phyloP scores from a whole-genome alignment of 2,888 invertebrate genomes.

The Chalcis sispes region DNA sequence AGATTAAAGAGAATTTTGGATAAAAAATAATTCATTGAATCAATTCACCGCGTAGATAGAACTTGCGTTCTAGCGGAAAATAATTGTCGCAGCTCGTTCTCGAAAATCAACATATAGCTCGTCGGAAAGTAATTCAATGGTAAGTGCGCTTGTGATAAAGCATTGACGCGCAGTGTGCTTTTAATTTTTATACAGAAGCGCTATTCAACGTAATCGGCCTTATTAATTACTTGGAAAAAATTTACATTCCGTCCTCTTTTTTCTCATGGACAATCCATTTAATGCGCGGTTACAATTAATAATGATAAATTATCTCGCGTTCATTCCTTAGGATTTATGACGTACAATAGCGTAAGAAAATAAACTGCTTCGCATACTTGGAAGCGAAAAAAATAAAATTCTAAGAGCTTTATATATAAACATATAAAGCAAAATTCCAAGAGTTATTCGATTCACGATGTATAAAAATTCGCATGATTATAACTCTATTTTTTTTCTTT shows the following conservation, averaged over 20 bases:
- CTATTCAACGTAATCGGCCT: no score
- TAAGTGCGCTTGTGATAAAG: no score
- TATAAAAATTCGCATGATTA: slow-evolving; percentile 27
- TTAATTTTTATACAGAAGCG: no score
- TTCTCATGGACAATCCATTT: slow-evolving; percentile 42
- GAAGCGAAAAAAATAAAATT: slow-evolving; percentile 14
- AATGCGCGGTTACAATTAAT: background rate
- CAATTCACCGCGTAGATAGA: no score
- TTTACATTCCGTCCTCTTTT: slow-evolving; percentile 16
- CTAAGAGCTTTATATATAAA: slow-evolving; percentile 2
- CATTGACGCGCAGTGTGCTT: no score
- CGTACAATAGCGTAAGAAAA: slow-evolving; percentile 14
- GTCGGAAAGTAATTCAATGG: background rate
- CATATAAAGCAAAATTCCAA: no score
- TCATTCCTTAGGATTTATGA: background rate
- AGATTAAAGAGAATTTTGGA: slow-evolving; percentile 31
- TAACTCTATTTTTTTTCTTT: slow-evolving; percentile 11
- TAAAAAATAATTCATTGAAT: no score
- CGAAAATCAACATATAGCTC: background rate
- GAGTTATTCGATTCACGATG: background rate
- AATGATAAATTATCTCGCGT: no score
- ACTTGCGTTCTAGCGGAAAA: no score
- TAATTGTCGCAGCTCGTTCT: no score
- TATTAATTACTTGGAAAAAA: slow-evolving; percentile 19
- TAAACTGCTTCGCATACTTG: slow-evolving; percentile 9